Evolutionary conservation across 2,113 vertebrate species (phyloP).

Genomic region (Pycnonotus jocosus): DNA sequence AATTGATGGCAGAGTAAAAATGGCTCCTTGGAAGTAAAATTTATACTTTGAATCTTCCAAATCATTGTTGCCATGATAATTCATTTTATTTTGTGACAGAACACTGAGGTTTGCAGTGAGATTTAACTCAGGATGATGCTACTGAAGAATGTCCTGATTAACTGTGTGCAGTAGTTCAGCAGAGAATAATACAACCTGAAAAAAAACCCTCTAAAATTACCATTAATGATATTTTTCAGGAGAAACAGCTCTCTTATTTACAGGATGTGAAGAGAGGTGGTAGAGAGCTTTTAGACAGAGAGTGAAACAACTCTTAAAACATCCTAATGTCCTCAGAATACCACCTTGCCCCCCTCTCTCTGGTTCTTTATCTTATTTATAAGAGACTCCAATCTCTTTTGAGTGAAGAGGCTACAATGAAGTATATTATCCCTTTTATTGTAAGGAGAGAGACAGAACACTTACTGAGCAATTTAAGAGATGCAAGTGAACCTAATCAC

Average conservation of each 20-base stretch:
- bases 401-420: conserved; percentile 6
- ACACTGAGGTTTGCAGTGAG: neutral
- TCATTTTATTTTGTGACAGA: neutral
- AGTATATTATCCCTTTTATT: conserved; percentile 21
- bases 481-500: conserved; percentile 12
- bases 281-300: neutral
- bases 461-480: conserved; percentile 31
- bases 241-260: neutral
- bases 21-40: neutral
- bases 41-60: neutral
- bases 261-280: neutral
- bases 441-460: neutral
- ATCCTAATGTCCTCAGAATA: neutral
- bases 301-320: neutral
- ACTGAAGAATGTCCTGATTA: neutral
- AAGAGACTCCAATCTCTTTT: neutral
- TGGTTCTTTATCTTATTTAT: neutral
- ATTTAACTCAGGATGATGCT: neutral
- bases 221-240: neutral
- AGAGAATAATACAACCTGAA: neutral
- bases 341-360: neutral
- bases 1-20: neutral
- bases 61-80: neutral
- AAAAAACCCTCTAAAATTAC: neutral
- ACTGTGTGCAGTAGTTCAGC: neutral